Evolutionary conservation across 2,888 invertebrate species (phyloP).

Genomic region (Criorhina ranunculi): DNA sequence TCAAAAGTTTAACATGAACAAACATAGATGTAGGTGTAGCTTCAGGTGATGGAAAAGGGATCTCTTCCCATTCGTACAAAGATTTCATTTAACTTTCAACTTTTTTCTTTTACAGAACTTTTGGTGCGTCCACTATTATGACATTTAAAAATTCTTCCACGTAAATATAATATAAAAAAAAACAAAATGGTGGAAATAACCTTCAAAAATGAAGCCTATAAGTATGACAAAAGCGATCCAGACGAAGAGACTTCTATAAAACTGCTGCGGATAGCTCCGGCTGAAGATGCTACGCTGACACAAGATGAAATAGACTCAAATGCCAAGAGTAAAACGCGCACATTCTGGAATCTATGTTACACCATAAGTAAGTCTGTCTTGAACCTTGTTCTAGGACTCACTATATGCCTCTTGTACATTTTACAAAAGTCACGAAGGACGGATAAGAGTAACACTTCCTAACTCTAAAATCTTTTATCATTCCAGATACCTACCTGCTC

Average conservation of each 20-base stretch:
- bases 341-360: conserved; percentile 7
- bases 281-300: background rate
- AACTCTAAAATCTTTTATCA: conserved; percentile 78
- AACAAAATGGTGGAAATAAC: conserved; percentile 42
- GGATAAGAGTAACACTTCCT: background rate
- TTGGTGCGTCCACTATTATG: background rate
- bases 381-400: background rate
- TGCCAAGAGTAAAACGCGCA: conserved; percentile 26
- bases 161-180: background rate
- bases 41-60: no score
- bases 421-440: background rate
- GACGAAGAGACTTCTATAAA: conserved; percentile 8
- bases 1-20: no score
- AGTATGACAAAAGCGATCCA: background rate
- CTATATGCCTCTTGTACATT: background rate
- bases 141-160: background rate
- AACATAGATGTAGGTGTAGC: no score
- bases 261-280: conserved; percentile 8
- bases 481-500: conserved; percentile 84
- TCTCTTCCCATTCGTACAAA: no score
- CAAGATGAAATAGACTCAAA: conserved; percentile 29
- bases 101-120: conserved; percentile 4
- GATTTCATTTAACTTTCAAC: no score
- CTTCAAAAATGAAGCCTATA: conserved; percentile 8
- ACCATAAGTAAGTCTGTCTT: conserved; percentile 46